A percentile compares a stretch with the other conserved stretches of the same genome.
phyloP scores from a whole-genome alignment of 2,888 invertebrate genomes.

The Pseudococcus longispinus region DNA sequence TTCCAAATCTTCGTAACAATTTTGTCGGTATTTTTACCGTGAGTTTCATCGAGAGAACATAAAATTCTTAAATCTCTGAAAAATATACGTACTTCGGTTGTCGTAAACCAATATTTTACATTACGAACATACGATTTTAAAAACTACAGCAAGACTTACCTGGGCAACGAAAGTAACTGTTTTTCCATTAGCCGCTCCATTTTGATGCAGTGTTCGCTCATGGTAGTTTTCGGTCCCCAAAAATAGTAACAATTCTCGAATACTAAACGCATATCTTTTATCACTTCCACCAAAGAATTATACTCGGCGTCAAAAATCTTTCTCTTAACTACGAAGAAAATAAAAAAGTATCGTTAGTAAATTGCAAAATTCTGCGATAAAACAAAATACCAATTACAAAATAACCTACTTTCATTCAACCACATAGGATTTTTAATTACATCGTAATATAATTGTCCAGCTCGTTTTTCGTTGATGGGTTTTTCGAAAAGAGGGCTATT shows the following conservation, averaged over 20 bases:
- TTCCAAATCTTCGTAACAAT: constrained; percentile 52
- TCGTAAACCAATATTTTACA: not conserved
- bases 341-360: not conserved
- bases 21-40: constrained; percentile 54
- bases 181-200: constrained; percentile 65
- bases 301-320: constrained; percentile 62
- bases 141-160: constrained; percentile 61
- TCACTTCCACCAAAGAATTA: constrained; percentile 63
- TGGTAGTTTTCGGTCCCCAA: constrained; percentile 64
- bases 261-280: constrained; percentile 65
- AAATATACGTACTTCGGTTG: not conserved
- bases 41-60: constrained; percentile 58
- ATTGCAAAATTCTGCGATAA: not conserved
- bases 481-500: constrained; percentile 34
- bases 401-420: constrained; percentile 62
- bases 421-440: constrained; percentile 65
- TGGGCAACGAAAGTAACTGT: constrained; percentile 63
- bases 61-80: constrained; percentile 55
- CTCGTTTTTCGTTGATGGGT: constrained; percentile 1
- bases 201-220: constrained; percentile 64
- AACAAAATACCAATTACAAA: not conserved
- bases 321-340: constrained; percentile 59
- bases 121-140: not conserved
- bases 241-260: constrained; percentile 66
- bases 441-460: constrained; percentile 63